Evolutionary conservation across 2,113 vertebrate species (phyloP).

Genomic region (Saccopteryx bilineata): DNA sequence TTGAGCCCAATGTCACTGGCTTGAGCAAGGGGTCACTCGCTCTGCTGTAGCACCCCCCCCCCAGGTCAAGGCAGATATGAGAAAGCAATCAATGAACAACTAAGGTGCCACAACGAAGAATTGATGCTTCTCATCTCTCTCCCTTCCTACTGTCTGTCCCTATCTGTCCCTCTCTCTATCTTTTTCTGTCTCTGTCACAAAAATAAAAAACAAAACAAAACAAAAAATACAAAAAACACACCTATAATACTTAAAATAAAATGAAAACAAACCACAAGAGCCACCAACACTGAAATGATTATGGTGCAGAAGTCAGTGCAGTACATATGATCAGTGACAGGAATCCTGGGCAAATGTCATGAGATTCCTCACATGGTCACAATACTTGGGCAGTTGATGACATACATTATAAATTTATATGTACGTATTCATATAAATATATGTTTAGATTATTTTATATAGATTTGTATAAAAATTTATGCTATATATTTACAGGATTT

Average conservation of each 20-base stretch:
- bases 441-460: not conserved
- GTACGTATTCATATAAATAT: not conserved
- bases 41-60: no score
- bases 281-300: not conserved
- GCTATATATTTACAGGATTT: not conserved
- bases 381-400: not conserved
- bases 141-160: no score
- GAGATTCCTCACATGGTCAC: not conserved
- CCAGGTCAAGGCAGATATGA: no score
- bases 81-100: no score
- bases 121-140: no score
- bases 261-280: not conserved
- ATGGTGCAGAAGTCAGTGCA: constrained; percentile 44
- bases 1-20: no score
- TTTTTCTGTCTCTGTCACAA: no score
- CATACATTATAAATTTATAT: not conserved
- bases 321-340: no score
- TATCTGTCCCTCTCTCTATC: no score
- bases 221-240: not conserved
- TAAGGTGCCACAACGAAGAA: no score
- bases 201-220: no score
- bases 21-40: no score
- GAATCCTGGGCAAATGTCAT: not conserved
- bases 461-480: not conserved
- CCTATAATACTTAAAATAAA: not conserved